Evolutionary conservation across 1,140 invertebrate species (phyloP).

Genomic region (Oryzaephilus surinamensis): DNA sequence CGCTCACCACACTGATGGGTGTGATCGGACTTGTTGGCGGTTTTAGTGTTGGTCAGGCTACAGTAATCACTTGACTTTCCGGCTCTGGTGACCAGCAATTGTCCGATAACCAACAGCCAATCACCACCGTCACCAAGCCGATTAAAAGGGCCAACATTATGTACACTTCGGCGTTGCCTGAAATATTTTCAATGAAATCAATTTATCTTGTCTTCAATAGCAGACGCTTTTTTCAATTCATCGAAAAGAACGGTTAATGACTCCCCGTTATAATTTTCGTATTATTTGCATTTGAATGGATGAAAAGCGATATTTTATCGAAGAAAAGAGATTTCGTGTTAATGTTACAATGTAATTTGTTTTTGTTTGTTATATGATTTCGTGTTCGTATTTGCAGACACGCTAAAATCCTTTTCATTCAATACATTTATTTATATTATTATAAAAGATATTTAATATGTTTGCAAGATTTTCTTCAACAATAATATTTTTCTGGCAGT

Average conservation of each 20-base stretch:
- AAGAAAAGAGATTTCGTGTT: background rate
- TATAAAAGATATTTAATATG: background rate
- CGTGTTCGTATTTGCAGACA: too few species aligned
- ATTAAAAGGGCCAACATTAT: conserved; percentile 59
- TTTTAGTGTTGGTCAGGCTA: conserved; percentile 52
- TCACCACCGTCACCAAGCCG: conserved; percentile 56
- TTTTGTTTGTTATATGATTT: too few species aligned
- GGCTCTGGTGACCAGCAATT: conserved; percentile 65
- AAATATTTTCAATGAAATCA: conserved; percentile 14
- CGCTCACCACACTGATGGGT: conserved; percentile 18
- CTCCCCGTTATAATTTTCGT: background rate
- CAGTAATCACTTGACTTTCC: conserved; percentile 46
- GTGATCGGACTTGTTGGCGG: conserved; percentile 37
- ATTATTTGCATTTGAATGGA: background rate
- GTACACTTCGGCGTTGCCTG: conserved; percentile 61
- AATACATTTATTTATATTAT: too few species aligned
- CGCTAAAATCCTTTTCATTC: too few species aligned
- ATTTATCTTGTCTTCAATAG: background rate
- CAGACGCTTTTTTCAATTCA: background rate
- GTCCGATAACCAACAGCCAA: conserved; percentile 63
- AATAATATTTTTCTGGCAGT: background rate
- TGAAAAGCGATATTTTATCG: background rate
- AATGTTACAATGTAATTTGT: too few species aligned
- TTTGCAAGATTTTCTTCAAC: background rate
- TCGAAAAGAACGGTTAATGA: background rate